Conservation (phyloP, 2,797 vertebrate species). For the Sebastes hubbsi region DNA sequence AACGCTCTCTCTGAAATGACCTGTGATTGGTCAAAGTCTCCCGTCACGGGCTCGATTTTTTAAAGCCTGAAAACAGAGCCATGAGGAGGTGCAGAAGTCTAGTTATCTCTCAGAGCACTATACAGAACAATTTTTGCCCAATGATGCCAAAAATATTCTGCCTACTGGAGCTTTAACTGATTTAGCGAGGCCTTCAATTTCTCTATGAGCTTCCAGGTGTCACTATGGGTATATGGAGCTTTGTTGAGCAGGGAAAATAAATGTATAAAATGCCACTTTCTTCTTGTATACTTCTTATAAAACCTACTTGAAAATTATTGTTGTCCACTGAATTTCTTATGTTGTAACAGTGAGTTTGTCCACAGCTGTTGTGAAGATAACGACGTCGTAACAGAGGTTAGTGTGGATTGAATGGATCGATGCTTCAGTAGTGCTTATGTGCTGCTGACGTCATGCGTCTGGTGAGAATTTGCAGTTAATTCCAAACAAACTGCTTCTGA, state of each 20-base stretch:
- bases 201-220: background rate
- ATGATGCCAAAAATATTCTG: too few relatives aligned
- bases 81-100: too few relatives aligned
- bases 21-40: too few relatives aligned
- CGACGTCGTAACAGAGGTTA: background rate
- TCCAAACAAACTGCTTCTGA: slow-evolving; percentile 13
- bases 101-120: too few relatives aligned
- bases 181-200: background rate
- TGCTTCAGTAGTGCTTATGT: background rate
- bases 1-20: too few relatives aligned
- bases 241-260: background rate
- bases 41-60: too few relatives aligned
- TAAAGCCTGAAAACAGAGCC: too few relatives aligned
- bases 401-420: background rate
- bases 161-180: background rate
- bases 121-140: too few relatives aligned
- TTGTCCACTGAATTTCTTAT: background rate
- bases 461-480: background rate
- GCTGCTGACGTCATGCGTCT: background rate
- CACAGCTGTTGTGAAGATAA: background rate
- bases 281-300: background rate
- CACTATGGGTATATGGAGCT: background rate
- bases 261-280: background rate
- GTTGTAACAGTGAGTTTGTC: background rate
- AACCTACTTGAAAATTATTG: background rate